phyloP scores from a whole-genome alignment of 2,113 vertebrate genomes.

The Nannobrachium achirus region DNA sequence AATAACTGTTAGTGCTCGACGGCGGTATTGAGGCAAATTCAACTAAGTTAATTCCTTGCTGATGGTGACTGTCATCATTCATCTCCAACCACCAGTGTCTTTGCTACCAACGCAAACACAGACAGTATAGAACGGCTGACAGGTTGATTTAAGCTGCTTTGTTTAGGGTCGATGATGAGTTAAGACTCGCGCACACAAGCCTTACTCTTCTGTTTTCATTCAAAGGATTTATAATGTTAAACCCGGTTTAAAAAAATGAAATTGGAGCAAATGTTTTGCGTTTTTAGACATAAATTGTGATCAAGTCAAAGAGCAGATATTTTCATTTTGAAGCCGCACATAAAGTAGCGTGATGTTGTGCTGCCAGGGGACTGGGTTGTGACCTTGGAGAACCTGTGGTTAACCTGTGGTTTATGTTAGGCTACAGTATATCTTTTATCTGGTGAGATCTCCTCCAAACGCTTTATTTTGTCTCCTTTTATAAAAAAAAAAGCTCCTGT shows the following conservation, averaged over 20 bases:
- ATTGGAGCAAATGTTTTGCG: too few species aligned
- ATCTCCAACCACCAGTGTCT: slow-evolving; percentile 32
- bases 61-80: slow-evolving; percentile 61
- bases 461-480: slow-evolving; percentile 4
- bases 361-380: slow-evolving; percentile 29
- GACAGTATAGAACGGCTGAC: slow-evolving; percentile 16
- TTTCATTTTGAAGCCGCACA: slow-evolving; percentile 22
- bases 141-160: slow-evolving; percentile 24
- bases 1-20: slow-evolving; percentile 22
- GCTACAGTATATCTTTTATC: slow-evolving; percentile 8
- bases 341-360: not conserved
- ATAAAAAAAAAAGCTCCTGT: slow-evolving; percentile 16
- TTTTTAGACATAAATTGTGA: too few species aligned
- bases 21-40: slow-evolving; percentile 19
- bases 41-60: slow-evolving; percentile 41
- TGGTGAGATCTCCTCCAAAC: slow-evolving; percentile 25
- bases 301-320: slow-evolving; percentile 6
- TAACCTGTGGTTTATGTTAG: slow-evolving; percentile 31
- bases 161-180: slow-evolving; percentile 22
- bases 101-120: slow-evolving; percentile 37
- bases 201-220: too few species aligned
- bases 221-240: too few species aligned
- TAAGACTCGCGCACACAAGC: slow-evolving; percentile 1
- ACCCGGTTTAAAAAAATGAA: too few species aligned
- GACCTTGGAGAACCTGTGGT: slow-evolving; percentile 26